Conservation (phyloP, 1,140 invertebrate genomes). For the Tyrophagus putrescentiae region DNA sequence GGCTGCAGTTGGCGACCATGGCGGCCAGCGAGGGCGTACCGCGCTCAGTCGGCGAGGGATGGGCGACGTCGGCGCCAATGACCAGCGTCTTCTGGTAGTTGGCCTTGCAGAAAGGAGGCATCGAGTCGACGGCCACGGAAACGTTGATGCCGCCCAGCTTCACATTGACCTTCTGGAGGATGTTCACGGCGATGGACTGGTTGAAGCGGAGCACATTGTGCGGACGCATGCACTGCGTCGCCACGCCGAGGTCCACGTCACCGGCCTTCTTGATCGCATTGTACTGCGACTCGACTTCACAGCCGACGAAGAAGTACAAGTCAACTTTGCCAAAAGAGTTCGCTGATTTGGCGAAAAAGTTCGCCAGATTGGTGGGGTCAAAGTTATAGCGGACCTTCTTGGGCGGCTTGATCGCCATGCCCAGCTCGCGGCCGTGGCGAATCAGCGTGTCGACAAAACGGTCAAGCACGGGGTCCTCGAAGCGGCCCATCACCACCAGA, state of each 20-base stretch:
- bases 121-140: slow-evolving; percentile 32
- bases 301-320: slow-evolving; percentile 12
- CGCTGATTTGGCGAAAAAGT: not conserved
- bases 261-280: slow-evolving; percentile 52
- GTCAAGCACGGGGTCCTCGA: not conserved
- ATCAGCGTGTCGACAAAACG: slow-evolving; percentile 8
- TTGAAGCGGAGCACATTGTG: slow-evolving; percentile 36
- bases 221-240: slow-evolving; percentile 65
- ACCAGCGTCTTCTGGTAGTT: slow-evolving; percentile 39
- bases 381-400: not conserved
- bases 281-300: slow-evolving; percentile 21
- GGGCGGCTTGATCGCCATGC: slow-evolving; percentile 18
- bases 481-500: slow-evolving; percentile 23
- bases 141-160: slow-evolving; percentile 74
- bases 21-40: slow-evolving; percentile 67
- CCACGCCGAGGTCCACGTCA: slow-evolving; percentile 52
- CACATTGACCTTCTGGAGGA: slow-evolving; percentile 66
- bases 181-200: slow-evolving; percentile 47
- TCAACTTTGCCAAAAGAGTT: not conserved
- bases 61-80: slow-evolving; percentile 73
- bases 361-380: not conserved
- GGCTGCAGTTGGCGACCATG: slow-evolving; percentile 31
- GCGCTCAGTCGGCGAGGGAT: slow-evolving; percentile 53
- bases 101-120: slow-evolving; percentile 27
- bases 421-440: slow-evolving; percentile 3